phyloP scores from a whole-genome alignment of 2,113 vertebrate species.

The Zosterops borbonicus region DNA sequence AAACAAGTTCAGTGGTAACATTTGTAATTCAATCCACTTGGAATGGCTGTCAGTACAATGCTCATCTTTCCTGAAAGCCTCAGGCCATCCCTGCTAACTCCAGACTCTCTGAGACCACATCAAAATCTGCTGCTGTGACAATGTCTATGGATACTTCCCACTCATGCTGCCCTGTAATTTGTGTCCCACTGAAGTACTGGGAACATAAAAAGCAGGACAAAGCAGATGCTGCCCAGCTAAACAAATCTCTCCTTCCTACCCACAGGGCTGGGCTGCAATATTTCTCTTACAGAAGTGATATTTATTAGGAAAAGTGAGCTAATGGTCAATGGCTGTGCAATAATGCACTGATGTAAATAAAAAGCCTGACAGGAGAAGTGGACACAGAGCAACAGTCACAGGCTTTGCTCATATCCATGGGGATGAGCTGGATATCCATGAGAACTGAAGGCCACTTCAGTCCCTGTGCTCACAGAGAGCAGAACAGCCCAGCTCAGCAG shows the following conservation, averaged over 20 bases:
- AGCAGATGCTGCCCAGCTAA: neutral
- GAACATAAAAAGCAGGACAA: neutral
- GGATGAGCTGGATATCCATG: neutral
- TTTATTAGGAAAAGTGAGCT: neutral
- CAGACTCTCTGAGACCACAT: neutral
- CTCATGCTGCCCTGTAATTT: neutral
- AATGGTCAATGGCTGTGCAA: neutral
- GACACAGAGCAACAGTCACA: neutral
- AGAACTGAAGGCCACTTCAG: neutral
- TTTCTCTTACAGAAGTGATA: neutral
- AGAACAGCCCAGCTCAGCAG: neutral
- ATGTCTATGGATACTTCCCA: neutral
- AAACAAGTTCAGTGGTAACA: neutral
- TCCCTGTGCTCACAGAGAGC: neutral
- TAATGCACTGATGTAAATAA: neutral
- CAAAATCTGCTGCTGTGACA: neutral
- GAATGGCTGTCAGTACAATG: neutral
- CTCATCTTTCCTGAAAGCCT: neutral
- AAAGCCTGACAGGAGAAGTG: neutral
- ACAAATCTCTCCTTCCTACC: neutral
- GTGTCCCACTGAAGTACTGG: neutral
- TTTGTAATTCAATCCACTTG: neutral
- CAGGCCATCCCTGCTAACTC: neutral
- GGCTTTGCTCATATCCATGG: accelerated
- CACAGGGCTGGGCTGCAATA: neutral